phyloP scores from a whole-genome alignment of 2,797 vertebrate species.

The Pseudotriccus pelzelni region DNA sequence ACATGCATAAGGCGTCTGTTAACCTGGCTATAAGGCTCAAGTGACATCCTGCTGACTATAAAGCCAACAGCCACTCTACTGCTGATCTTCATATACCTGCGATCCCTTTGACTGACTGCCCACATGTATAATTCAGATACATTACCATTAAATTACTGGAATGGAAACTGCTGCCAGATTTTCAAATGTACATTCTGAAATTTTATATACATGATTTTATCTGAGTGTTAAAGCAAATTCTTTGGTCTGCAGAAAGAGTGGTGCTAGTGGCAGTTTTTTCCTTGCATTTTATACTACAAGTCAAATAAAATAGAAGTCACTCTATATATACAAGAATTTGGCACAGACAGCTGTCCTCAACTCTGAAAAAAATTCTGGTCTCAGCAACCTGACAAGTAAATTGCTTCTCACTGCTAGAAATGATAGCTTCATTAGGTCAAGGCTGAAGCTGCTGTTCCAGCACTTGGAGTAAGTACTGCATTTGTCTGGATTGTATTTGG shows the following conservation, averaged over 20 bases:
- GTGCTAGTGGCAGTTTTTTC: background rate
- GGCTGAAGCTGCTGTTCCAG: constrained; percentile 39
- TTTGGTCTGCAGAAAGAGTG: background rate
- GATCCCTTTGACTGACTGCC: background rate
- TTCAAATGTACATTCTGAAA: background rate
- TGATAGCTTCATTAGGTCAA: constrained; percentile 52
- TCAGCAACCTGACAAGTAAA: constrained; percentile 46
- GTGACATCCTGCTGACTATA: background rate
- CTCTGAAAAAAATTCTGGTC: background rate
- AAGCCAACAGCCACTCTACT: background rate
- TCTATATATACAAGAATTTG: background rate
- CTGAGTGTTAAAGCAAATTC: background rate
- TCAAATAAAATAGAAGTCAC: background rate
- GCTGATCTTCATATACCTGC: background rate
- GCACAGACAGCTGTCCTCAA: background rate
- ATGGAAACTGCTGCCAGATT: background rate
- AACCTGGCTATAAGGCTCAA: background rate
- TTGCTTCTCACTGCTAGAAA: constrained; percentile 38
- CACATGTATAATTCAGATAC: background rate
- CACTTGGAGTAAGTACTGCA: constrained; percentile 22
- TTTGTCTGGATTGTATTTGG: constrained; percentile 47
- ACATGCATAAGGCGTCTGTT: background rate
- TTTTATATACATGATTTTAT: background rate
- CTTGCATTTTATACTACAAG: background rate
- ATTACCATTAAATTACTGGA: background rate